Evolutionary conservation across 2,888 invertebrate genomes (phyloP).

Genomic region (Slavum lentiscoides): DNA sequence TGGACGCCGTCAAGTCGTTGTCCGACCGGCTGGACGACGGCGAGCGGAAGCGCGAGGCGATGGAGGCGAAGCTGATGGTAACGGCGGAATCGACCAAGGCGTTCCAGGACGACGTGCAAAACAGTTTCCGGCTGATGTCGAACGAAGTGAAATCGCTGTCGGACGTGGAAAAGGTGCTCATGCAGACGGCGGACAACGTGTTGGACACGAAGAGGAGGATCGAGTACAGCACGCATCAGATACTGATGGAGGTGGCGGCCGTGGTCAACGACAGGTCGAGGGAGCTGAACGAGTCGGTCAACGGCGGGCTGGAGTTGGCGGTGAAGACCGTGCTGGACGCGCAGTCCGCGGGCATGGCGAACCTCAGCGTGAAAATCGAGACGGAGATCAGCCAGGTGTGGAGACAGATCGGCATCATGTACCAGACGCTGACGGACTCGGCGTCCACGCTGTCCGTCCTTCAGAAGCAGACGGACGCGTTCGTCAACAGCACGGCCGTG

Average conservation of each 20-base stretch:
- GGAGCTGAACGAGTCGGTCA: conserved; percentile 70
- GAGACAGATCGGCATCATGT: conserved; percentile 88
- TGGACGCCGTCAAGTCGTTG: conserved; percentile 59
- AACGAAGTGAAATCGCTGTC: conserved; percentile 65
- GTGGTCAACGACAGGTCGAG: conserved; percentile 68
- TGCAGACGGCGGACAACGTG: conserved; percentile 82
- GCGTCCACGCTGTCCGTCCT: conserved; percentile 75
- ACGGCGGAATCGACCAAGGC: conserved; percentile 65
- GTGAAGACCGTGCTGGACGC: conserved; percentile 72
- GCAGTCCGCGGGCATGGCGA: conserved; percentile 72
- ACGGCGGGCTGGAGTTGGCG: conserved; percentile 71
- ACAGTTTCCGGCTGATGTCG: conserved; percentile 64
- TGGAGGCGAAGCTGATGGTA: conserved; percentile 66
- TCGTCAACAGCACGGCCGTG: conserved; percentile 76
- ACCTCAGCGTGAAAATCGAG: conserved; percentile 77
- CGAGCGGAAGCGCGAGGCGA: conserved; percentile 64
- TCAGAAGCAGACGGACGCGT: conserved; percentile 75
- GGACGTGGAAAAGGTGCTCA: conserved; percentile 76
- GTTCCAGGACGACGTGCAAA: conserved; percentile 65
- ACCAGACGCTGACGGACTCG: conserved; percentile 77
- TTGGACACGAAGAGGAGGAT: conserved; percentile 80
- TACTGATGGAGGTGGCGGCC: conserved; percentile 74
- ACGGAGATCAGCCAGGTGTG: conserved; percentile 83
- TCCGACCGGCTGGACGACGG: conserved; percentile 63
- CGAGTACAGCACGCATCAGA: conserved; percentile 82